phyloP scores from a whole-genome alignment of 1,140 invertebrate genomes.

The Eumeta japonica region DNA sequence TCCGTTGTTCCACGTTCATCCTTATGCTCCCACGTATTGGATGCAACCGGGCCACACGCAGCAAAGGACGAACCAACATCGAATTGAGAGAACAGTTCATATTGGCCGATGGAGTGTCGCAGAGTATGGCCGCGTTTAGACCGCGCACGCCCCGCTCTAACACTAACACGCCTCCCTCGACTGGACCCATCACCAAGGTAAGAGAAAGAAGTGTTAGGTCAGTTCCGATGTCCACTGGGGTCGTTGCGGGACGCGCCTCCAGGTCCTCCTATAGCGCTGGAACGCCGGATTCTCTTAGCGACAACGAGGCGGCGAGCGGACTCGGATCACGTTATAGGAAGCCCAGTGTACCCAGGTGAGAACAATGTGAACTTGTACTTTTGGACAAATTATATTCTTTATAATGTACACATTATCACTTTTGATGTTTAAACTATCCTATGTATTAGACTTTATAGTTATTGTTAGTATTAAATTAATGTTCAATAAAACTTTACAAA shows the following conservation, averaged over 20 bases:
- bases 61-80: slow-evolving; percentile 99
- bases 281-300: slow-evolving; percentile 83
- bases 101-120: slow-evolving; percentile 94
- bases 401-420: background rate
- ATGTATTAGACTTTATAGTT: slow-evolving; percentile 1
- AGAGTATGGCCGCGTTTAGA: slow-evolving; percentile 96
- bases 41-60: slow-evolving; percentile 62
- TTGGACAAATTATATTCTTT: too few species aligned
- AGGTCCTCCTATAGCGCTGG: slow-evolving; percentile 75
- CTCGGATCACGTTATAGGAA: slow-evolving; percentile 64
- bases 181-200: slow-evolving; percentile 94
- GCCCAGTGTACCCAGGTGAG: slow-evolving; percentile 59
- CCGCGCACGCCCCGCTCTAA: slow-evolving; percentile 80
- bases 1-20: too few species aligned
- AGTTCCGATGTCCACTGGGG: slow-evolving; percentile 72
- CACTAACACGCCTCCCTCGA: slow-evolving; percentile 66
- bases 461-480: too few species aligned
- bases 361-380: too few species aligned
- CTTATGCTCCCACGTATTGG: slow-evolving; percentile 41
- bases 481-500: background rate
- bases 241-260: slow-evolving; percentile 58
- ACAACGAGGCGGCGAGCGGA: slow-evolving; percentile 76
- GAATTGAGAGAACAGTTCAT: slow-evolving; percentile 98
- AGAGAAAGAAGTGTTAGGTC: slow-evolving; percentile 83
- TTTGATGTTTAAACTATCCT: slow-evolving; percentile 1